A percentile compares a stretch with the other conserved stretches of the same genome.
These are phyloP conservation scores for Crocidura indochinensis DNA, from an alignment of 2,797 vertebrate species.

Conservation along the genomic window DNA sequence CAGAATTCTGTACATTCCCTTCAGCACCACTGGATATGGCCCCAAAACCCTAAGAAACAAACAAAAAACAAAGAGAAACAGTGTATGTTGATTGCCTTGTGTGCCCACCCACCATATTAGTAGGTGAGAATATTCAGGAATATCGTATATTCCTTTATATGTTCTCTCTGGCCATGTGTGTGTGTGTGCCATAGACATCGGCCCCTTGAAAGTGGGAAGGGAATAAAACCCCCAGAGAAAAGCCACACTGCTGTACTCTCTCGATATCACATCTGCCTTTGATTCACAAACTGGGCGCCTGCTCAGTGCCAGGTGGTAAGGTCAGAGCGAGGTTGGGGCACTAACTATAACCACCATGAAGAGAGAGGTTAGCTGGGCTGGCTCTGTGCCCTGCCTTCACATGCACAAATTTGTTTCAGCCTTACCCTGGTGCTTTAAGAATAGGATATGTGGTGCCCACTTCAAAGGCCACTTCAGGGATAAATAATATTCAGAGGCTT, in stretches of 20 bases:
- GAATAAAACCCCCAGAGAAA: neutral
- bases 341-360: no score
- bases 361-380: neutral
- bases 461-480: neutral
- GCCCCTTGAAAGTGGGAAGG: neutral
- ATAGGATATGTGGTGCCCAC: neutral
- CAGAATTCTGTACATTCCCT: no score
- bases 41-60: no score
- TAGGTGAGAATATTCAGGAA: slow-evolving; percentile 1
- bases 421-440: neutral
- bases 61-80: neutral
- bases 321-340: neutral
- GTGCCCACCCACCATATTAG: neutral
- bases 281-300: neutral
- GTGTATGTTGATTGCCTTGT: neutral
- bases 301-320: neutral
- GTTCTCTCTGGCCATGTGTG: no score
- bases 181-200: neutral
- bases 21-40: no score
- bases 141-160: neutral
- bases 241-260: neutral
- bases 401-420: neutral
- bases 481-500: neutral
- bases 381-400: neutral
- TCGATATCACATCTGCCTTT: neutral